Conservation (phyloP, 64 coral and sea anemone species). For the Pocillopora verrucosa region DNA sequence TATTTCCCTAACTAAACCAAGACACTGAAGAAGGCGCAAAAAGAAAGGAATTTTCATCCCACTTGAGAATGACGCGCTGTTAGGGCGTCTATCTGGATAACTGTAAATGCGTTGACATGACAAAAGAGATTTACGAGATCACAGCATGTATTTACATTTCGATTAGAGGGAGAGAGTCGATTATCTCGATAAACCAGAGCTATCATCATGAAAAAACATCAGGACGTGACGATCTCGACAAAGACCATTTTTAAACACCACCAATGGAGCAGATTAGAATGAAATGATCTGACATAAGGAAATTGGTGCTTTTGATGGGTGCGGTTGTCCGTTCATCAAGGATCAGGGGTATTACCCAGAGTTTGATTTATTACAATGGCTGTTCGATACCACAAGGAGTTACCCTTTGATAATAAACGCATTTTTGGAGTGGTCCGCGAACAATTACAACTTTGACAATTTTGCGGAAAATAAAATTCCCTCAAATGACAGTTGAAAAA, state of each 20-base stretch:
- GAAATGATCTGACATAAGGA: background rate
- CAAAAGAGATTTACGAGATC: background rate
- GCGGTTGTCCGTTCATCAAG: background rate
- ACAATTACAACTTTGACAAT: no score
- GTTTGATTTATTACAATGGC: background rate
- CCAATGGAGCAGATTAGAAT: background rate
- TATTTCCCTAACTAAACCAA: background rate
- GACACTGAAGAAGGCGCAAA: background rate
- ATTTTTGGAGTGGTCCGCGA: no score
- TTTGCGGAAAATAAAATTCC: no score
- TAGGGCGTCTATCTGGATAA: background rate
- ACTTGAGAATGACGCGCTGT: background rate
- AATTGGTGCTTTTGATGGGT: background rate
- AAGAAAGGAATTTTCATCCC: background rate
- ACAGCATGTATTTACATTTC: slow-evolving; percentile 31
- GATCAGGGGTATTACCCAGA: background rate
- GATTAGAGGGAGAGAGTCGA: slow-evolving; percentile 10
- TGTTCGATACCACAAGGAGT: no score
- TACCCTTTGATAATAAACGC: no score
- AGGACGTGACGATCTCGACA: background rate
- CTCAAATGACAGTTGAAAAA: no score
- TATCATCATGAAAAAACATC: background rate
- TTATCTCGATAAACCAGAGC: background rate
- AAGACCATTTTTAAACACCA: background rate
- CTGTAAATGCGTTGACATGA: background rate